Conservation (phyloP, 1,140 invertebrate species). For the Drosophila sp. region DNA sequence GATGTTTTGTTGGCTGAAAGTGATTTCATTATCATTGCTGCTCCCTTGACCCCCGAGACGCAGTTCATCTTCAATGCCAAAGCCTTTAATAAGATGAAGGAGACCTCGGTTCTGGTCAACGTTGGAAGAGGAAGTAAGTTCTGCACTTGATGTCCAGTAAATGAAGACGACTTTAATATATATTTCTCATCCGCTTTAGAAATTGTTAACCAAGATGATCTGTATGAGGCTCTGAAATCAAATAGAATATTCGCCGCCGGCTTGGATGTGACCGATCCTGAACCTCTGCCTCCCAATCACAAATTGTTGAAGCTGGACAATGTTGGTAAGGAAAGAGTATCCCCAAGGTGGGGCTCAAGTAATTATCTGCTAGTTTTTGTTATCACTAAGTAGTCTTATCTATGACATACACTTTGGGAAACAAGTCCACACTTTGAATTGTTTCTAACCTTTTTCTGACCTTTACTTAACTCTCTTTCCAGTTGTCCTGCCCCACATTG, state of each 20-base stretch:
- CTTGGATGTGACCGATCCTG: slow-evolving; percentile 95
- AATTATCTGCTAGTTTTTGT: not conserved
- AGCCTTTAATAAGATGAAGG: slow-evolving; percentile 93
- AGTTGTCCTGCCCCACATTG: slow-evolving; percentile 93
- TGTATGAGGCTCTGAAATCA: slow-evolving; percentile 90
- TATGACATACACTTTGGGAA: not conserved
- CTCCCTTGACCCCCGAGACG: slow-evolving; percentile 89
- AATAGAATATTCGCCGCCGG: slow-evolving; percentile 92
- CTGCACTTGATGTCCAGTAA: not conserved
- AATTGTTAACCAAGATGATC: slow-evolving; percentile 91
- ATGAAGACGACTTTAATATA: slow-evolving; percentile 71
- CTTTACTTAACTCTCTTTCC: slow-evolving; percentile 48
- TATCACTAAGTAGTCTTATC: slow-evolving; percentile 6
- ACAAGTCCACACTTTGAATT: not conserved
- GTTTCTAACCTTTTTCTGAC: slow-evolving; percentile 15
- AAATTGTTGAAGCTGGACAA: slow-evolving; percentile 92
- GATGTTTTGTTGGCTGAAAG: slow-evolving; percentile 88
- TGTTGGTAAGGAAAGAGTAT: slow-evolving; percentile 85
- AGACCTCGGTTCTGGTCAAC: slow-evolving; percentile 92
- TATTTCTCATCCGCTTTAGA: slow-evolving; percentile 84
- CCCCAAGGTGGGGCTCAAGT: slow-evolving; percentile 6
- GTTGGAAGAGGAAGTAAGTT: slow-evolving; percentile 89
- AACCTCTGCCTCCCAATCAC: slow-evolving; percentile 92
- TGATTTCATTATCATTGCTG: slow-evolving; percentile 91
- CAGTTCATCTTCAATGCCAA: slow-evolving; percentile 89